A percentile compares a stretch with the other conserved stretches of the same genome.
These are phyloP conservation scores for Ageneiosus marmoratus DNA, from an alignment of 2,113 vertebrate species.

Conservation along the genomic window DNA sequence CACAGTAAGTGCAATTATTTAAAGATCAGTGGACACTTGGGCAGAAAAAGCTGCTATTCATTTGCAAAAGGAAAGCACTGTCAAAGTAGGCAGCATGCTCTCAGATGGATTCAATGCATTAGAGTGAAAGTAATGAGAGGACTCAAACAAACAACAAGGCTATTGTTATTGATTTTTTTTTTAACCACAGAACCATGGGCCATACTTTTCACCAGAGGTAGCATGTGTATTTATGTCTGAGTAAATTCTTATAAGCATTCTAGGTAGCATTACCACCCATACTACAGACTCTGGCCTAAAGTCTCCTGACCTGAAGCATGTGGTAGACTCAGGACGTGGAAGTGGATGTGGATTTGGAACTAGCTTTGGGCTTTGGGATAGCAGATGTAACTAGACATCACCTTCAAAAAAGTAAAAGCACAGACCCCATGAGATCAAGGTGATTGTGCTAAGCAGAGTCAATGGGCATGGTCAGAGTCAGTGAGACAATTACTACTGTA, in stretches of 20 bases:
- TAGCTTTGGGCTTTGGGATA: background rate
- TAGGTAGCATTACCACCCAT: too few species aligned
- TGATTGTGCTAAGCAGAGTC: background rate
- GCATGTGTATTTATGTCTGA: background rate
- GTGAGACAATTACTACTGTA: background rate
- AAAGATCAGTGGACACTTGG: background rate
- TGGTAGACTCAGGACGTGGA: background rate
- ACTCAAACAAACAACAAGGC: background rate
- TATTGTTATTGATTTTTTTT: background rate
- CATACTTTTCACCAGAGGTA: background rate
- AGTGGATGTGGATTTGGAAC: too few species aligned
- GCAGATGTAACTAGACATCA: background rate
- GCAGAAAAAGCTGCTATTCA: background rate
- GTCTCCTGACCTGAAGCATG: background rate
- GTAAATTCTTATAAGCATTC: background rate
- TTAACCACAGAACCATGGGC: background rate
- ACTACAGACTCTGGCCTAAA: background rate
- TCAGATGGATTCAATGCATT: background rate
- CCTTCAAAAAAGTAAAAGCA: background rate
- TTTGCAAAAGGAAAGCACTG: background rate
- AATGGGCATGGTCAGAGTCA: background rate
- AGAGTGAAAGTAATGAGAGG: background rate
- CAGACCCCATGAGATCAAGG: background rate
- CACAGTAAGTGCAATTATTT: constrained; percentile 11
- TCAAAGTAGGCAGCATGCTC: background rate